Percentiles rank a stretch among this genome's conserved stretches.
These are phyloP conservation scores for Pachycephala philippinensis DNA, from an alignment of 2,113 vertebrate species.

Conservation along the genomic window DNA sequence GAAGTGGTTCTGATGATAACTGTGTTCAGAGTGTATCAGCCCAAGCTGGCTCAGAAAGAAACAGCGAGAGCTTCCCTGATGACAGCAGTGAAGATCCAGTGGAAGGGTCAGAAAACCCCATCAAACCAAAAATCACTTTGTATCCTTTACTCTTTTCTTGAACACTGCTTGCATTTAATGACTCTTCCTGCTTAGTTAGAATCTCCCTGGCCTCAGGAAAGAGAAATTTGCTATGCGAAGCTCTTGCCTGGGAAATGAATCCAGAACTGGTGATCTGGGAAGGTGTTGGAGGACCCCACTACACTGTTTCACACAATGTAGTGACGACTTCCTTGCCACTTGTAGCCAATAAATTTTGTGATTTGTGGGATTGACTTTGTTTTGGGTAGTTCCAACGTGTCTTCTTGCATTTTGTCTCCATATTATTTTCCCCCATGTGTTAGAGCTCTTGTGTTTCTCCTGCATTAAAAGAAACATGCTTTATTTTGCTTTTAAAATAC, in stretches of 20 bases:
- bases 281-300: not conserved
- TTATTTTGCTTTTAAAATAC: not conserved
- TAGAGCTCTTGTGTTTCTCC: not conserved
- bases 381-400: rapidly evolving
- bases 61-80: not conserved
- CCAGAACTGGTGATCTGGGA: not conserved
- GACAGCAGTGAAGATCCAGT: not conserved
- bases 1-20: not conserved
- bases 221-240: not conserved
- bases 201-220: not conserved
- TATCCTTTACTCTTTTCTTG: constrained; percentile 79
- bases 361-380: not conserved
- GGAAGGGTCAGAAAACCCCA: not conserved
- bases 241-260: not conserved
- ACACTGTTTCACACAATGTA: rapidly evolving
- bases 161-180: not conserved
- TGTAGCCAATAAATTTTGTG: not conserved
- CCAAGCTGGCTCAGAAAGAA: not conserved
- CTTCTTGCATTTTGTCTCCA: not conserved
- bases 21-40: not conserved
- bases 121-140: constrained; percentile 19
- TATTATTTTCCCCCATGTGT: not conserved
- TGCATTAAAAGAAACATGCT: not conserved
- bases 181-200: not conserved
- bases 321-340: not conserved